Percentiles rank a stretch among this genome's conserved stretches.
Conservation (phyloP, 2,888 invertebrate genomes). For the Smittia sp. region DNA sequence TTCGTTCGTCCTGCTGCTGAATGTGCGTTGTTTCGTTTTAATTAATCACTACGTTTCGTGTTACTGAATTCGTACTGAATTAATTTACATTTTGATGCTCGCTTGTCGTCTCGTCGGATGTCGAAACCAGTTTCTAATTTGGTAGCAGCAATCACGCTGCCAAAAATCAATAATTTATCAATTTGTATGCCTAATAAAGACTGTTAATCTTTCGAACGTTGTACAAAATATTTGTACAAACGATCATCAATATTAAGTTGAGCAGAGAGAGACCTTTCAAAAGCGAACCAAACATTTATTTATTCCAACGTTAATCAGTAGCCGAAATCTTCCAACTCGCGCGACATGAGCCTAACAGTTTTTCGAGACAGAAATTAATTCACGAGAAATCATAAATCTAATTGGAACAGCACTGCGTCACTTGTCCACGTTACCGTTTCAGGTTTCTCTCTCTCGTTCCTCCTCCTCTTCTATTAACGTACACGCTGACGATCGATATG, state of each 20-base stretch:
- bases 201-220: slow-evolving; percentile 22
- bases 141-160: slow-evolving; percentile 20
- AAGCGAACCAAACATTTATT: background rate
- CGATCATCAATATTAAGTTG: background rate
- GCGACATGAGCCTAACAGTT: background rate
- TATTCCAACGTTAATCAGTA: slow-evolving; percentile 28
- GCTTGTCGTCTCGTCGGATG: background rate
- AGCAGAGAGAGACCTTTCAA: background rate
- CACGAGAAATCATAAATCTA: slow-evolving; percentile 7
- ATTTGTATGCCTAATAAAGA: slow-evolving; percentile 30
- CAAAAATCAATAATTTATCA: slow-evolving; percentile 39
- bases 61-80: slow-evolving; percentile 14
- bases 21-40: slow-evolving; percentile 8
- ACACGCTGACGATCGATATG: background rate
- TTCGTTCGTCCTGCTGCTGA: background rate
- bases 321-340: slow-evolving; percentile 2
- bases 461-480: background rate
- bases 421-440: background rate
- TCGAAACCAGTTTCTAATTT: slow-evolving; percentile 2
- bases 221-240: slow-evolving; percentile 23
- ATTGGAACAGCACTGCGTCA: background rate
- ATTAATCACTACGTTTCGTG: background rate
- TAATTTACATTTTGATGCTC: slow-evolving; percentile 14
- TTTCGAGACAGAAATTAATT: background rate
- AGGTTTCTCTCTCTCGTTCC: background rate